Conservation (phyloP, 2,888 invertebrate genomes). For the Platerodrilus igneus region DNA sequence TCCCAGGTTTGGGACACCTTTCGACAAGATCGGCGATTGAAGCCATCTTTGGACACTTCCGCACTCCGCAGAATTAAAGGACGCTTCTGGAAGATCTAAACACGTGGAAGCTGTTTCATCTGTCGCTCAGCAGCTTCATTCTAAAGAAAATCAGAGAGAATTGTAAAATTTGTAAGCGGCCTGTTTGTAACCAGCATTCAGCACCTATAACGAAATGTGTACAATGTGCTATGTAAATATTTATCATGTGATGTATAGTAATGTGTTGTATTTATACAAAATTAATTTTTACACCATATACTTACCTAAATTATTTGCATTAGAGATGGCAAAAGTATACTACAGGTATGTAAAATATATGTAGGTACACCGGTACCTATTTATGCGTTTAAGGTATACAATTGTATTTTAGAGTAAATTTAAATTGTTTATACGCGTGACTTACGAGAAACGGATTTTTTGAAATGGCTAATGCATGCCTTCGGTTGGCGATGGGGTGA, state of each 20-base stretch:
- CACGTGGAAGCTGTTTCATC: neutral
- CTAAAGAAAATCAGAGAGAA: neutral
- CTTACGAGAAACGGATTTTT: too few relatives aligned
- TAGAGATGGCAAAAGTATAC: too few relatives aligned
- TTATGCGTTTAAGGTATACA: neutral
- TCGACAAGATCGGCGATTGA: neutral
- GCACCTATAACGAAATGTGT: neutral
- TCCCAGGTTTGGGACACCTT: neutral
- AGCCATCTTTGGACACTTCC: neutral
- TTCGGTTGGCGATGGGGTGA: too few relatives aligned
- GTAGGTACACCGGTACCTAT: too few relatives aligned
- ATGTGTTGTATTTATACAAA: neutral
- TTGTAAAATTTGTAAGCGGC: conserved; percentile 1
- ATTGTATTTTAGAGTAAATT: neutral
- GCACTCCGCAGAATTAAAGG: too few relatives aligned
- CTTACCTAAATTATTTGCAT: neutral
- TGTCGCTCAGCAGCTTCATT: conserved; percentile 1
- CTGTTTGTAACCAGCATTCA: neutral
- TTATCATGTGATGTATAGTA: neutral
- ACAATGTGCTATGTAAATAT: conserved; percentile 1
- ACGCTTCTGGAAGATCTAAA: too few relatives aligned
- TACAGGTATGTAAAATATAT: too few relatives aligned
- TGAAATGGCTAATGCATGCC: too few relatives aligned
- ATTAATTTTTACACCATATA: neutral
- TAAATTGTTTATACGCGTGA: neutral